These are phyloP conservation scores for Morus bassanus DNA, from an alignment of 2,797 vertebrate species.

Conservation along the genomic window DNA sequence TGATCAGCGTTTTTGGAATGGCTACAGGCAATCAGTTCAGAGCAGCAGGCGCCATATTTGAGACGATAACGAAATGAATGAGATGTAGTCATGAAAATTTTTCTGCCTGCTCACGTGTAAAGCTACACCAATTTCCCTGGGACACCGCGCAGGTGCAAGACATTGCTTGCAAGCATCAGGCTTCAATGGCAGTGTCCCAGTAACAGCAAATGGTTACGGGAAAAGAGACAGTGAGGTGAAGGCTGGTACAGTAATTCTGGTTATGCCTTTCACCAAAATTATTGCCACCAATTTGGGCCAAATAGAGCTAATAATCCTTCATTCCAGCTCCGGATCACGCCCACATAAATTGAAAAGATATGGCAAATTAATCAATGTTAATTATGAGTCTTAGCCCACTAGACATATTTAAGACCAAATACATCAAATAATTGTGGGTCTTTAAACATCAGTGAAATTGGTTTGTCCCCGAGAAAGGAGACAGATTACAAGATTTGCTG, in stretches of 20 bases:
- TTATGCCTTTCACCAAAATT: neutral
- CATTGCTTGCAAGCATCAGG: neutral
- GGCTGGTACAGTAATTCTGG: neutral
- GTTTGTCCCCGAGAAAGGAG: neutral
- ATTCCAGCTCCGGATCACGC: neutral
- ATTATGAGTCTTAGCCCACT: neutral
- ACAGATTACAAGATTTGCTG: neutral
- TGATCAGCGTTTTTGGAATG: neutral
- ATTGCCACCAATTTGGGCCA: neutral
- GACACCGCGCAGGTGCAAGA: neutral
- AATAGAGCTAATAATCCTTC: neutral
- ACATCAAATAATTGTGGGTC: neutral
- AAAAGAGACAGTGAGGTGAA: neutral
- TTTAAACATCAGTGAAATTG: neutral
- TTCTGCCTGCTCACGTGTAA: neutral
- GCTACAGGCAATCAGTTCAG: neutral
- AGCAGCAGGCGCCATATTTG: neutral
- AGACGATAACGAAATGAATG: neutral
- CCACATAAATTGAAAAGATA: neutral
- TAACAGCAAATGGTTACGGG: neutral
- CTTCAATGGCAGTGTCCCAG: neutral
- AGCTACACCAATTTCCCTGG: neutral
- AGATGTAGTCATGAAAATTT: neutral
- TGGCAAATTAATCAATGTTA: neutral
- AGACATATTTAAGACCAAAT: neutral